phyloP scores from a whole-genome alignment of 2,113 vertebrate species.

The Dunckerocampus dactyliophorus region DNA sequence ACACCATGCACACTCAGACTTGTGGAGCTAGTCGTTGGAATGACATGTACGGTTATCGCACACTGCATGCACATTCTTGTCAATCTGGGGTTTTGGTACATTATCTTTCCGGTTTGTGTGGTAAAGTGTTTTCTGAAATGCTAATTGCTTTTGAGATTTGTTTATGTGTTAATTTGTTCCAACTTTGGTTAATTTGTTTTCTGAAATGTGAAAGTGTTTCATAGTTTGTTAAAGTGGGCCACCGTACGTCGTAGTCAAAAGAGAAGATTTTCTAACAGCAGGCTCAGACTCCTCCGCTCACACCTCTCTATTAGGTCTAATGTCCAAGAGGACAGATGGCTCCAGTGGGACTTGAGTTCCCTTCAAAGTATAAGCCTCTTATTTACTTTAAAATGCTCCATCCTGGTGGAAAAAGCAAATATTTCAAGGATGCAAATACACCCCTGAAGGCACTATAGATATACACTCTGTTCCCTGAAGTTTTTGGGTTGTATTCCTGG shows the following conservation, averaged over 20 bases:
- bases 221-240: no score
- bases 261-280: conserved; percentile 25
- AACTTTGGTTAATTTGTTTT: no score
- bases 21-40: no score
- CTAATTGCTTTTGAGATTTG: no score
- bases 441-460: conserved; percentile 15
- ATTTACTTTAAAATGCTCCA: conserved; percentile 1
- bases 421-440: conserved; percentile 39
- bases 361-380: conserved; percentile 11
- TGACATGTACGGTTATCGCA: no score
- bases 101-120: no score
- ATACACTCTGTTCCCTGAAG: conserved; percentile 35
- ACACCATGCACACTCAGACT: no score
- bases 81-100: no score
- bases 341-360: conserved; percentile 22
- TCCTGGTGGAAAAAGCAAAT: conserved; percentile 22
- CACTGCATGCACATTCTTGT: no score
- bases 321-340: conserved; percentile 32
- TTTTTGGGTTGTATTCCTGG: conserved; percentile 50
- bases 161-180: no score
- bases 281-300: conserved; percentile 10
- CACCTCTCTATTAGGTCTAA: conserved; percentile 30
- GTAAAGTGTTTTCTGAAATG: no score
- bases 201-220: no score
- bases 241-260: background rate